Evolutionary conservation across 2,888 invertebrate genomes (phyloP), one percentile per base, ranked within the genome.

Genomic region (Heliconius aoede): DNA sequence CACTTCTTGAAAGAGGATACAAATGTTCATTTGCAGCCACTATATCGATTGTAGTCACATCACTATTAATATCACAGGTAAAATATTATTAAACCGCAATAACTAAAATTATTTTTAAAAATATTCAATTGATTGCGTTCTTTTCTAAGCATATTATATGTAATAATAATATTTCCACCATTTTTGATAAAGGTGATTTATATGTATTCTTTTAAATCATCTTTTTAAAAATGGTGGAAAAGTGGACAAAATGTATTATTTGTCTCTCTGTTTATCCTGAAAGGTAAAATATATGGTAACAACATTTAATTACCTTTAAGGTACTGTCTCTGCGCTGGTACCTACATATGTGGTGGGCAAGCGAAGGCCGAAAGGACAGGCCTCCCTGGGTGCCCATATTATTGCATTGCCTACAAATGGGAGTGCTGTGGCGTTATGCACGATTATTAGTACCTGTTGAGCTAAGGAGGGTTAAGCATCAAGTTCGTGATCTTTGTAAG

Each of bases 401-500:
- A 26, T 90, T 97, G 55, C 97, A 97, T 86, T 93, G 95, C 21
- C 88, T 96, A 26, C 97, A 97, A 87, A 94, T 96, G 80, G 97
- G 97, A 24, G 96, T 97, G 32, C 90, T 96, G 79, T 98, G 96
- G 97, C 95, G 98, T 82, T 98, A 98, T 88, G 97, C 98, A 76
- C 96, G 97, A 79, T 94, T 98, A 15, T 96, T 98, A 80, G 96
- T 98, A 82, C 98, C 98, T 13, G 97, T 98, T 8, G 97, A 98
- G 86, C 90, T 98, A 81, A 91, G 96, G 74, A 95, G 96, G 80
- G 98, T 98, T 24, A 98, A 98, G 86, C 96, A 97, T 85, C 98
- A 98, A 95, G 97, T 97, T 60, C 90, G 96, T 61, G 96, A 96
- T 87, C 88, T 96, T 61, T 96, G 96, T 94, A 78, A 92, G 95